Base-by-base conservation (phyloP, 1,140 invertebrate genomes). In the Nephila pilipes region DNA sequence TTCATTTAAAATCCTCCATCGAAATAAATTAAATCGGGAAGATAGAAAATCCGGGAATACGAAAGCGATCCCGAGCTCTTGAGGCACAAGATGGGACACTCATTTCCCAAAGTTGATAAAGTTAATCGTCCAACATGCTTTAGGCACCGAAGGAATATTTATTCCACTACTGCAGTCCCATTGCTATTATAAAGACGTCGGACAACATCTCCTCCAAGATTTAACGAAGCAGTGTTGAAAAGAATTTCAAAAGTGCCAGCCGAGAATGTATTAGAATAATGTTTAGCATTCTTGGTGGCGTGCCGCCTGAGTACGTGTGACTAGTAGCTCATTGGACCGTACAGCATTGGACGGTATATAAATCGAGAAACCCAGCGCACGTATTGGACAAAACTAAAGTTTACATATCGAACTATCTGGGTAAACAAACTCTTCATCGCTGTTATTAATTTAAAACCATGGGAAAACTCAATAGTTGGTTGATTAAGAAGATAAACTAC, bases 381-480 rank as follows among this genome's bases (percentile, higher is more conserved):
- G 87, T 60, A 60, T 58, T 80, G 14, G 54, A 46, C 75, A 36
- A 87, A 87, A 79, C 65, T 79, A 10, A 75, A 89, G 65, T 89
- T 81, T 81, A 60, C 32, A 32, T 81, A 90, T 90, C 55, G 75
- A 90, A 36, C 75, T n/a, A 29, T 57, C 32, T 16, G 46, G 22
- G 29, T 90, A 90, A 81, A 90, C 32, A 90, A 90, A 90, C 29
- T 81, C 36, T 36, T 89, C 25, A 16, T 25, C 57, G 20, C 32
- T 22, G 87, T 90, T 90, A 90, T 90, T 90, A 80, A 90, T 90
- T 90, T 55, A 90, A 90, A 90, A 81, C 89, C 22, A 75, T 14
- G 12, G 18, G 89, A 60, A 90, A 79, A 90, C 32, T 81, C 89
- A 83, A 81, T 90, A 60, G 63, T 90, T 90, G 14, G 22, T 81